phyloP scores from a whole-genome alignment of 2,113 vertebrate species.

The Nannospalax galili region DNA sequence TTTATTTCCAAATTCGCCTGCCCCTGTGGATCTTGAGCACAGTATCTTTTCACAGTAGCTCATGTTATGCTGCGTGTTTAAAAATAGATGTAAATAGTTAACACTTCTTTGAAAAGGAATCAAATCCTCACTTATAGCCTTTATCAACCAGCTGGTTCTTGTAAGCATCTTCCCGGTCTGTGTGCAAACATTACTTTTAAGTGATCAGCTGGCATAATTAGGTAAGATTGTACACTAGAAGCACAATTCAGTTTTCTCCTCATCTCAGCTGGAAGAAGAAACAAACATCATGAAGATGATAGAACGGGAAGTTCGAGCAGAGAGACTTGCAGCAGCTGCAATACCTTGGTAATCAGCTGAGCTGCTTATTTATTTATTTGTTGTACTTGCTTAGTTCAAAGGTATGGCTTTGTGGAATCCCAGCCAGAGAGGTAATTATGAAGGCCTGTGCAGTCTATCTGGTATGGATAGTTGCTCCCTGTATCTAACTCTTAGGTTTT shows the following conservation, averaged over 20 bases:
- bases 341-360: conserved; percentile 78
- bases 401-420: conserved; percentile 42
- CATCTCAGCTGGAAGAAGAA: conserved; percentile 70
- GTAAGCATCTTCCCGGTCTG: conserved; percentile 72
- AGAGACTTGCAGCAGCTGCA: conserved; percentile 36
- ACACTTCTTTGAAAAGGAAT: conserved; percentile 73
- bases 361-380: conserved; percentile 67
- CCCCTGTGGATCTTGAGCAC: not conserved
- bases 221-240: conserved; percentile 77
- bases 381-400: conserved; percentile 66
- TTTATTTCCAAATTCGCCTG: not conserved
- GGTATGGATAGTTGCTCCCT: accelerated
- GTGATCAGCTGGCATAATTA: conserved; percentile 81
- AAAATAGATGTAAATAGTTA: conserved; percentile 75
- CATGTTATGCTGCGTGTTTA: not conserved
- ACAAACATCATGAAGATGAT: conserved; percentile 62
- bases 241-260: conserved; percentile 73
- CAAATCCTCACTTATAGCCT: conserved; percentile 64
- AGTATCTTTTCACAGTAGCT: not conserved
- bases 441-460: accelerated
- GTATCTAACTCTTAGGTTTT: not conserved
- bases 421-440: conserved; percentile 38
- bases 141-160: conserved; percentile 77
- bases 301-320: not conserved
- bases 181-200: conserved; percentile 84